phyloP scores from a whole-genome alignment of 1,140 invertebrate genomes.

The Tribolium madens region DNA sequence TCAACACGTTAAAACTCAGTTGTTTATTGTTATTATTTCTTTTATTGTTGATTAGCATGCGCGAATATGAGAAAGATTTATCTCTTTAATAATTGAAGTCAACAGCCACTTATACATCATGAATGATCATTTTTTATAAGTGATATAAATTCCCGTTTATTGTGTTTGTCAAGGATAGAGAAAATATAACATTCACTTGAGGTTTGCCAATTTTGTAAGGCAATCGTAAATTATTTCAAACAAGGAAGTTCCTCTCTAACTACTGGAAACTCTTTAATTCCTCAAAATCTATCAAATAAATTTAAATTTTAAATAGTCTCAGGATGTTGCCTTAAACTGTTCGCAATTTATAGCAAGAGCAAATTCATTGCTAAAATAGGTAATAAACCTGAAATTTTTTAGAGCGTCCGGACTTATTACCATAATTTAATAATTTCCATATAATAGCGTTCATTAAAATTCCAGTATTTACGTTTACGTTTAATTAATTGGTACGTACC shows the following conservation, averaged over 20 bases:
- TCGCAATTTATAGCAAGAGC: background rate
- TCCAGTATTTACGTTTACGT: background rate
- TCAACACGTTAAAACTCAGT: constrained; percentile 34
- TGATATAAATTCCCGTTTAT: constrained; percentile 7
- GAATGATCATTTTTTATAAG: background rate
- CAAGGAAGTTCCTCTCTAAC: background rate
- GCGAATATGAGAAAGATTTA: background rate
- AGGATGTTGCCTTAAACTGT: background rate
- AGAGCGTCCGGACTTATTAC: background rate
- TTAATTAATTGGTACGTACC: background rate
- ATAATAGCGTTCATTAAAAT: background rate
- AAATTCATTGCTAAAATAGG: background rate
- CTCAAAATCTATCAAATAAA: constrained; percentile 1
- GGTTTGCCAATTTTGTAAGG: background rate
- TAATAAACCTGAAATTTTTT: background rate
- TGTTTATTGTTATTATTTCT: constrained; percentile 20
- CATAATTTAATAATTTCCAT: background rate
- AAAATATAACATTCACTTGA: background rate
- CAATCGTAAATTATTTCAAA: background rate
- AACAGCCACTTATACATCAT: background rate
- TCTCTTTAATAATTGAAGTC: background rate
- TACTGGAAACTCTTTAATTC: background rate
- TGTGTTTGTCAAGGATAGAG: background rate
- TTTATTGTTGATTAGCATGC: constrained; percentile 28
- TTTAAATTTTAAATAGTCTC: background rate